A percentile compares a stretch with the other conserved stretches of the same genome.
phyloP scores from a whole-genome alignment of 2,888 invertebrate species.

The Antheraea assamensis region DNA sequence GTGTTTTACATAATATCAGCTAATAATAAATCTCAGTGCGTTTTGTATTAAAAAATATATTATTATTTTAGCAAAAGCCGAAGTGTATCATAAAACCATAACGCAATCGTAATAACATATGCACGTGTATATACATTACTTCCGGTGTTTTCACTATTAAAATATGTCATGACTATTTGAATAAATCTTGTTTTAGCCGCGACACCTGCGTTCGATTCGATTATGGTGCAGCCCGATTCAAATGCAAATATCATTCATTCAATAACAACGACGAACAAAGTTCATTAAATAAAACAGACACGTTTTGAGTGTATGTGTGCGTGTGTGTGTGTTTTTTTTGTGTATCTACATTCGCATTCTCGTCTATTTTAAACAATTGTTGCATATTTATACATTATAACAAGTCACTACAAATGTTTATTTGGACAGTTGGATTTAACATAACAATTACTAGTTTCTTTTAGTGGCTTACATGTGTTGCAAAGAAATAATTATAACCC shows the following conservation, averaged over 20 bases:
- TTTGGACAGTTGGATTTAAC: neutral
- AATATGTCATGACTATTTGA: conserved; percentile 35
- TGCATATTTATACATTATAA: neutral
- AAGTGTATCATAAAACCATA: conserved; percentile 10
- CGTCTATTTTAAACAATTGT: neutral
- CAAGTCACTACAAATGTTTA: neutral
- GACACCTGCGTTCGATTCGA: conserved; percentile 8
- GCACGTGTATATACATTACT: conserved; percentile 40
- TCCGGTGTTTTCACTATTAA: conserved; percentile 54
- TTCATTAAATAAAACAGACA: conserved; percentile 12
- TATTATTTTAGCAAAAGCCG: no score
- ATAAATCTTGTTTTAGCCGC: conserved; percentile 30
- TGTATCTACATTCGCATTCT: conserved; percentile 5
- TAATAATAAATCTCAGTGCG: no score
- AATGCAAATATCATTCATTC: conserved; percentile 22
- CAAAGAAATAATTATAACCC: no score
- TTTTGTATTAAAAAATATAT: no score
- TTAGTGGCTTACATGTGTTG: no score
- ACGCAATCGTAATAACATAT: conserved; percentile 38
- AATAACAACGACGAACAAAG: conserved; percentile 5
- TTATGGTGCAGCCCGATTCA: conserved; percentile 7
- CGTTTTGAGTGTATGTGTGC: no score
- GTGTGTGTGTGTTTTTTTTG: neutral
- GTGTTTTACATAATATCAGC: no score
- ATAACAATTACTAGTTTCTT: neutral